Base-by-base conservation (phyloP, 2,113 vertebrate genomes). In the Narcine bancroftii region DNA sequence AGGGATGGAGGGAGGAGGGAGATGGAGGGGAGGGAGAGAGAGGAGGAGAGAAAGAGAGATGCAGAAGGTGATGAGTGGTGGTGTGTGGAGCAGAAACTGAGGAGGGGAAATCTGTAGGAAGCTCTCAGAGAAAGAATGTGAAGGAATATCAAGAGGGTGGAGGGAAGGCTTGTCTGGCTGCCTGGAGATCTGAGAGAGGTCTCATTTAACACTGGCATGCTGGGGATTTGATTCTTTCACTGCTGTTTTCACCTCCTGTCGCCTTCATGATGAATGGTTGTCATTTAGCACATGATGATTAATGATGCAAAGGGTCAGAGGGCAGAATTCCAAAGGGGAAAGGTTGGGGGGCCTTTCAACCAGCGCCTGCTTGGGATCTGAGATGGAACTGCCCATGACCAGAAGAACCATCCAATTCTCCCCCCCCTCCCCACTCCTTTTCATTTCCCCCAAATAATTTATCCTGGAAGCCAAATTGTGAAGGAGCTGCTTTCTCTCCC, bases 211-310 rank as follows among this genome's bases (percentile, higher is more conserved):
- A 29, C 39, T 6, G 39, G 36, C 76, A 42, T 26, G 76, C 19
- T 47, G 24, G 91, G 93, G 93, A 85, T 93, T 93, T 93, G 94
- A 91, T 63, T 93, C 94, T 95, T 75, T 94, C 94, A 94, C 91
- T 87, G 94, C 93, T 93, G 92, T 94, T 95, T 93, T 95, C 93
- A 69, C 95, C 94, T 93, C 95, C 94, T 93, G 95, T 95, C 95
- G 95, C 85, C 87, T 93, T 94, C 92, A n/a, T 96, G 96, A 97
- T 97, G 95, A 96, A 97, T 97, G 96, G 96, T 95, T 96, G 95
- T 95, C 96, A 97, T 95, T 95, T 96, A 96, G 96, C 96, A 96
- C 94, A 92, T 92, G 92, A 72, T 95, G 96, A 97, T 97, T 96
- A 96, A 97, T 97, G 96, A 96, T 95, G 94, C 3, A 21, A 0